Percentiles rank a stretch among this genome's conserved stretches.
Conservation (phyloP, 2,888 invertebrate genomes). For the Lithophane leautieri region DNA sequence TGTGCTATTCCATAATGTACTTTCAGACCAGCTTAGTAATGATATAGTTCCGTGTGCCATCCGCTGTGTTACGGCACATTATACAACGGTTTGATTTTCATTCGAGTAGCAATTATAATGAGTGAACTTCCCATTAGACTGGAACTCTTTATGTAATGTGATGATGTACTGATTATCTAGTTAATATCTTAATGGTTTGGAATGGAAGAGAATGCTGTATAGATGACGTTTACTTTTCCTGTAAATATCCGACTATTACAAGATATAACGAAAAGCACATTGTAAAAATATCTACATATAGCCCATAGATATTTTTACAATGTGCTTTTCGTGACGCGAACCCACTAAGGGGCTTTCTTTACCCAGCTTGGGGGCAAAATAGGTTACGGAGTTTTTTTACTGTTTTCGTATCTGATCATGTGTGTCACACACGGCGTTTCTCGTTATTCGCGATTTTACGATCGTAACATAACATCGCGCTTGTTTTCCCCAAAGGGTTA, state of each 20-base stretch:
- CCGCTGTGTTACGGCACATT: slow-evolving; percentile 36
- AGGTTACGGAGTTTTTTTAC: too few relatives aligned
- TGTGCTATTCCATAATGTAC: too few relatives aligned
- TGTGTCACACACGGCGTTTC: background rate
- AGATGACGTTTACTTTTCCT: background rate
- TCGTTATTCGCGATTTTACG: background rate
- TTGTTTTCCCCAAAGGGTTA: background rate
- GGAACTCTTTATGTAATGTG: slow-evolving; percentile 32
- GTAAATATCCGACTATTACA: background rate
- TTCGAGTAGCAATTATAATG: slow-evolving; percentile 42
- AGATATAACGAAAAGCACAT: background rate
- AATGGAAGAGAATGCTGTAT: background rate
- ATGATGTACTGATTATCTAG: slow-evolving; percentile 22
- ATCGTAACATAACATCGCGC: background rate
- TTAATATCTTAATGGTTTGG: background rate
- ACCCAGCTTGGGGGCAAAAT: background rate
- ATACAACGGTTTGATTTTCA: slow-evolving; percentile 41
- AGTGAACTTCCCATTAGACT: slow-evolving; percentile 10
- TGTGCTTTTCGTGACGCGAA: too few relatives aligned
- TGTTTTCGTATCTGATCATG: background rate
- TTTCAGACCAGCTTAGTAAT: slow-evolving; percentile 27
- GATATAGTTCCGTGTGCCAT: slow-evolving; percentile 44
- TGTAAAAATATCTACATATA: background rate
- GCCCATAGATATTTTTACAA: too few relatives aligned
- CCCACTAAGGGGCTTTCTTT: background rate